Conservation (phyloP, 2,797 vertebrate genomes). For the Monodelphis domestica region DNA sequence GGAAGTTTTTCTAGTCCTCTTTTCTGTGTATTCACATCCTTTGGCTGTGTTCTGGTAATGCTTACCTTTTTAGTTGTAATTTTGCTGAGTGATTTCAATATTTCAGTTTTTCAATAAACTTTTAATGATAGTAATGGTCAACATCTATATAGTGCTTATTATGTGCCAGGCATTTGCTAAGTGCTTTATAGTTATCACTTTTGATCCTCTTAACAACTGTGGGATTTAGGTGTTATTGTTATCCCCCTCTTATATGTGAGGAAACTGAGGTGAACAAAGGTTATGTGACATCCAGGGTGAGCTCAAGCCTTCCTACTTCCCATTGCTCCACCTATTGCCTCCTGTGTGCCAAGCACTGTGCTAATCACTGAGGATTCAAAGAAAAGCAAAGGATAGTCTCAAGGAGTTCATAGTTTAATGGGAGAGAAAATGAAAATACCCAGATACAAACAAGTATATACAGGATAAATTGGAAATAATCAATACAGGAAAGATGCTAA, state of each 20-base stretch:
- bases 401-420: neutral
- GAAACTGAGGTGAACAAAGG: neutral
- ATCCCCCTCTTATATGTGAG: neutral
- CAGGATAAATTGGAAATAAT: neutral
- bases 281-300: neutral
- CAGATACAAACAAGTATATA: neutral
- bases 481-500: neutral
- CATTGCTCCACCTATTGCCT: neutral
- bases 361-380: neutral
- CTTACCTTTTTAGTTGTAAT: conserved; percentile 19
- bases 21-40: neutral
- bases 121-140: neutral
- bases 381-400: neutral
- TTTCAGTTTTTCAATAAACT: neutral
- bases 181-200: neutral
- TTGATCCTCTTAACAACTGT: neutral
- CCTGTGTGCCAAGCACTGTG: neutral
- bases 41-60: conserved; percentile 30
- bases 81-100: conserved; percentile 5
- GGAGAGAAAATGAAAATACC: neutral
- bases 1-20: conserved; percentile 20
- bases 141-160: neutral
- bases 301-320: neutral
- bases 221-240: neutral
- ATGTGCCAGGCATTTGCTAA: neutral